phyloP scores from a whole-genome alignment of 37 sponge, comb jelly and placozoan species.

The Axinella damicornis region DNA sequence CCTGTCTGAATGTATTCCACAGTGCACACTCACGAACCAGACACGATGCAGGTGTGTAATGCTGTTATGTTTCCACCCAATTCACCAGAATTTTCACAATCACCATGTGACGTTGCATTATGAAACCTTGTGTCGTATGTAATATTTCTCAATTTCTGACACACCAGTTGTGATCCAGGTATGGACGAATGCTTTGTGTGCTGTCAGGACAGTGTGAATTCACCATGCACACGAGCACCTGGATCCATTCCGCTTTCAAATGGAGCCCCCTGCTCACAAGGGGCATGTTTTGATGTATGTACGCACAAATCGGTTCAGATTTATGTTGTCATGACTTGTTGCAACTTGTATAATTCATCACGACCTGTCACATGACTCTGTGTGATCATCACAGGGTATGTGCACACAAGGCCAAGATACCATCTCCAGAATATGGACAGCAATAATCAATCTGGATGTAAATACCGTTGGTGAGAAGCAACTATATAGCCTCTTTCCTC shows the following conservation, averaged over 20 bases:
- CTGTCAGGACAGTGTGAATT: background rate
- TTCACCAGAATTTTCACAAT: too few species aligned
- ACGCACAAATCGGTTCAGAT: too few species aligned
- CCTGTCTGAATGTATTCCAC: too few species aligned
- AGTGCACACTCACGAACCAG: too few species aligned
- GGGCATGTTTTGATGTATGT: slow-evolving; percentile 17
- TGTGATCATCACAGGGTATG: background rate
- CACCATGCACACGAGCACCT: background rate
- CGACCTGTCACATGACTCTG: background rate
- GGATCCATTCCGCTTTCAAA: background rate
- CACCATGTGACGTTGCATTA: too few species aligned
- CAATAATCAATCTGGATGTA: slow-evolving; percentile 17
- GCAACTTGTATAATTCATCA: too few species aligned
- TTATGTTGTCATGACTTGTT: too few species aligned
- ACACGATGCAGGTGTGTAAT: too few species aligned
- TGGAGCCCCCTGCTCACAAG: background rate
- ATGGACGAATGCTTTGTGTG: slow-evolving; percentile 12
- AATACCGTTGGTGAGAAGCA: slow-evolving; percentile 24
- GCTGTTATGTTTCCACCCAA: too few species aligned
- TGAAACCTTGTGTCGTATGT: too few species aligned
- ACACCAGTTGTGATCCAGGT: background rate
- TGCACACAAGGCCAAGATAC: slow-evolving; percentile 17
- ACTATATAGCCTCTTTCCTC: background rate
- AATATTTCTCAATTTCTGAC: too few species aligned
- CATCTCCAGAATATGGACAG: slow-evolving; percentile 7